Base-by-base conservation (phyloP, 2,797 vertebrate species). In the Lagodon rhomboides region DNA sequence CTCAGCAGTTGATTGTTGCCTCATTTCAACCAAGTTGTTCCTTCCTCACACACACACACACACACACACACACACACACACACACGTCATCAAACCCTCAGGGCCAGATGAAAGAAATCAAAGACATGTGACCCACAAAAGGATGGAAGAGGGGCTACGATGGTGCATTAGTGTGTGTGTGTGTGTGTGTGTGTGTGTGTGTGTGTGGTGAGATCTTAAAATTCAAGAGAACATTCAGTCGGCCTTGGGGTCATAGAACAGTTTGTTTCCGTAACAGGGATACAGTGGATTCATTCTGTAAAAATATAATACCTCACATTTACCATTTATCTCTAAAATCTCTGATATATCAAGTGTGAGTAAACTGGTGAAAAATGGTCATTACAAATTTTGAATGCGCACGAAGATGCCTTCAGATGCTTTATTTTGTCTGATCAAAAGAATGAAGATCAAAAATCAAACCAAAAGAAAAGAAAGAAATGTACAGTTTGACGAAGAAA, bases 61-160 rank as follows among this genome's bases (percentile, higher is more conserved):
- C 64, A 73, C 50, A 54, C 43, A 78, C 61, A 43, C 75, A 81
- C 34, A 70, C 64, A 70, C 50, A 55, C 43, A 78, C 61, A 43
- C 75, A 82, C 56, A 69, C 47, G 75, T 84, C 67, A 82, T 74
- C 49, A 25, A 83, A 78, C 56, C 78, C 68, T 83, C 27, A 7
- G 74, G 79, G 72, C 83, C 55, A 83, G 79, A 91, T 71, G 55
- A 83, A 64, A 87, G 67, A 88, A 91, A 85, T 87, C 63, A 87
- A 92, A 91, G 80, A 77, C 86, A 91, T 90, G 87, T 89, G 89
- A 92, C 76, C 67, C 16, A 12, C 58, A 55, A 53, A 74, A 68
- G 69, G 69, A 71, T 69, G 34, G 61, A 63, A 62, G 38, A 66
- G 41, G 27, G 65, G 49, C 38, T n/a, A 46, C 5, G 12, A 41